These are phyloP conservation scores for Vandiemenella viatica DNA, from an alignment of 2,888 invertebrate species.

Conservation along the genomic window DNA sequence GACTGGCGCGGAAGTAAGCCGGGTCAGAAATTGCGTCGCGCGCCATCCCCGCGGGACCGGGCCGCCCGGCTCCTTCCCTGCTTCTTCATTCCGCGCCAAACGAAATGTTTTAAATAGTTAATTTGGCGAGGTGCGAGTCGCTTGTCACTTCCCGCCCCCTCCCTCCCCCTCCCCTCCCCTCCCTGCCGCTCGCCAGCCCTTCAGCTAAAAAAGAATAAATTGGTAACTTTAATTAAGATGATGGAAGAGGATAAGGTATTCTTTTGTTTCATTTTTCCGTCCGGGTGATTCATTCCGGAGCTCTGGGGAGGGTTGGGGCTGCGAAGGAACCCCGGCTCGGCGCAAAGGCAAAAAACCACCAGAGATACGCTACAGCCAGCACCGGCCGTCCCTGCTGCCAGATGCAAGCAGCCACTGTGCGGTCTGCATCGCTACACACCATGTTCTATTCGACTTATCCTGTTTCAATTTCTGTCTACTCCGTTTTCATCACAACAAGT, in stretches of 20 bases:
- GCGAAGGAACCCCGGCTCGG: slow-evolving; percentile 1
- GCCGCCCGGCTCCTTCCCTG: slow-evolving; percentile 20
- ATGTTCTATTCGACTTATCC: too few species aligned
- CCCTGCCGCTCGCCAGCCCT: not conserved
- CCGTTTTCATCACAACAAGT: too few species aligned
- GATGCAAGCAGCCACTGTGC: too few species aligned
- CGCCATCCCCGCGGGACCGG: not conserved
- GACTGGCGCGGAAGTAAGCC: slow-evolving; percentile 4
- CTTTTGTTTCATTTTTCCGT: slow-evolving; percentile 16
- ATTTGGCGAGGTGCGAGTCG: slow-evolving; percentile 24
- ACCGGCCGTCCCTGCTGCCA: too few species aligned
- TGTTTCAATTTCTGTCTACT: too few species aligned
- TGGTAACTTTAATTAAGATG: slow-evolving; percentile 36
- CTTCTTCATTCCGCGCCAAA: slow-evolving; percentile 34
- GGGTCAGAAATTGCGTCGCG: slow-evolving; percentile 8
- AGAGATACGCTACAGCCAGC: too few species aligned
- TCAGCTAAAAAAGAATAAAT: slow-evolving; percentile 23
- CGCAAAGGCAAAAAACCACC: not conserved
- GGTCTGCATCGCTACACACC: too few species aligned
- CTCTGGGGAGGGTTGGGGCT: too few species aligned
- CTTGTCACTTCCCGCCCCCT: not conserved
- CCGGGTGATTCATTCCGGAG: slow-evolving; percentile 11
- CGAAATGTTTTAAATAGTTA: slow-evolving; percentile 34
- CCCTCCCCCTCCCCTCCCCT: not conserved
- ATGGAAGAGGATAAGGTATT: slow-evolving; percentile 15